phyloP scores from a whole-genome alignment of 2,113 vertebrate species.

The Recurvirostra avosetta region DNA sequence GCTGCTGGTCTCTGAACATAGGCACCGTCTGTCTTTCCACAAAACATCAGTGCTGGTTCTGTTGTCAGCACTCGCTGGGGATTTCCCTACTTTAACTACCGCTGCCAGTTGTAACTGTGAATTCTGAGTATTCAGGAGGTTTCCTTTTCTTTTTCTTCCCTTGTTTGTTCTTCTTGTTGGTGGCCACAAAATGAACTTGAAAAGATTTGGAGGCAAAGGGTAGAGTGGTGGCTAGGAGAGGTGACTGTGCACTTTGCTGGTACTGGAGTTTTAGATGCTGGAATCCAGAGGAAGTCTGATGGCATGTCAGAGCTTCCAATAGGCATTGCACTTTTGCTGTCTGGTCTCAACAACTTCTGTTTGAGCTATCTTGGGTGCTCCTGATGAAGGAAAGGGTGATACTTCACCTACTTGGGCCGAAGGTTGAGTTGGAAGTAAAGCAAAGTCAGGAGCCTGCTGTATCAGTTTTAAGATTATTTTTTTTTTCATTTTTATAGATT shows the following conservation, averaged over 20 bases:
- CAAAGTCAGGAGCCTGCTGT: not conserved
- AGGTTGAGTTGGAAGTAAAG: not conserved
- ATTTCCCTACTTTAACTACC: not conserved
- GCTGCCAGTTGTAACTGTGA: not conserved
- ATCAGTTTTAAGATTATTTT: conserved; percentile 7
- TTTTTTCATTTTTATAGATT: not conserved
- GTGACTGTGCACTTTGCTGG: not conserved
- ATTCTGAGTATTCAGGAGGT: not conserved
- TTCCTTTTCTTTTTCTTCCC: not conserved
- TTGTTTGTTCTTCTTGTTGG: not conserved
- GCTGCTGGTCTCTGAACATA: not conserved
- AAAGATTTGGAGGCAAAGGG: not conserved
- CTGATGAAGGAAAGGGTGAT: not conserved
- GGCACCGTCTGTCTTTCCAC: not conserved
- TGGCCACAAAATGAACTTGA: not conserved
- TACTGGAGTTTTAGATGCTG: not conserved
- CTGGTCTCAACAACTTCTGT: not conserved
- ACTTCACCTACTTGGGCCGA: not conserved
- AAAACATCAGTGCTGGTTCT: not conserved
- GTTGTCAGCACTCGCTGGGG: not conserved
- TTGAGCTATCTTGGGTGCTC: not conserved
- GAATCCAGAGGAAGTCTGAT: not conserved
- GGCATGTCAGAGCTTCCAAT: not conserved
- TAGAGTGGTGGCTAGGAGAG: not conserved
- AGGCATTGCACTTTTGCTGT: not conserved